These are phyloP conservation scores for Laodelphax striatellus DNA, from an alignment of 1,140 invertebrate genomes.

Conservation along the genomic window DNA sequence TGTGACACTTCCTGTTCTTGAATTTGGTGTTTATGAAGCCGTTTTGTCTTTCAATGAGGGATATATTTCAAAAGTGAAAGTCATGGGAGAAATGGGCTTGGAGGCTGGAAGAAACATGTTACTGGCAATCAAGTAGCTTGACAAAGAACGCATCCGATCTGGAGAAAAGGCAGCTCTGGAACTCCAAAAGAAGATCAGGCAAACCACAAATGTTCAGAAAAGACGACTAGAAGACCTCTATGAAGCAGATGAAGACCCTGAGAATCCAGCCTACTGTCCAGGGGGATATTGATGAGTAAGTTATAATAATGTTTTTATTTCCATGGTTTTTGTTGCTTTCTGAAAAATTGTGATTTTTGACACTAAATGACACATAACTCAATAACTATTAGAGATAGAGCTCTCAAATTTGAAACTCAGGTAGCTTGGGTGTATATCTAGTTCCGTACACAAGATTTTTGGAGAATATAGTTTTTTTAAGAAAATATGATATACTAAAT, in stretches of 20 bases:
- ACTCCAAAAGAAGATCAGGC: constrained; percentile 5
- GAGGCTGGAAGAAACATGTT: neutral
- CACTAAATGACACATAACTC: no score
- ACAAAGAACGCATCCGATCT: neutral
- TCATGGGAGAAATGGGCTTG: neutral
- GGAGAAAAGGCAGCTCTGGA: constrained; percentile 1
- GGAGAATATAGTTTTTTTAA: no score
- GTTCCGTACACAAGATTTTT: no score
- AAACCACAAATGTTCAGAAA: neutral
- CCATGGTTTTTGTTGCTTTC: neutral
- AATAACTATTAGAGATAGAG: no score
- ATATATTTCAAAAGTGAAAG: neutral
- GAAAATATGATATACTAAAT: no score
- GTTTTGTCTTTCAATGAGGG: constrained; percentile 5
- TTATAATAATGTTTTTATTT: no score
- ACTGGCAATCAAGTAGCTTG: constrained; percentile 2
- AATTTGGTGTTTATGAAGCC: no score
- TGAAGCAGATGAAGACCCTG: constrained; percentile 4
- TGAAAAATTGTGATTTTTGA: no score
- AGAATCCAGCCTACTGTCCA: constrained; percentile 2
- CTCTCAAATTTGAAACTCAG: no score
- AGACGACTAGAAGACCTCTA: constrained; percentile 5
- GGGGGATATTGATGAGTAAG: neutral
- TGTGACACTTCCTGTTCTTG: no score
- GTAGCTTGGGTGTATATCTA: no score